Evolutionary conservation across 2,888 invertebrate species (phyloP), one percentile per base, ranked within the genome.

Genomic region (Mythimna lalbum): DNA sequence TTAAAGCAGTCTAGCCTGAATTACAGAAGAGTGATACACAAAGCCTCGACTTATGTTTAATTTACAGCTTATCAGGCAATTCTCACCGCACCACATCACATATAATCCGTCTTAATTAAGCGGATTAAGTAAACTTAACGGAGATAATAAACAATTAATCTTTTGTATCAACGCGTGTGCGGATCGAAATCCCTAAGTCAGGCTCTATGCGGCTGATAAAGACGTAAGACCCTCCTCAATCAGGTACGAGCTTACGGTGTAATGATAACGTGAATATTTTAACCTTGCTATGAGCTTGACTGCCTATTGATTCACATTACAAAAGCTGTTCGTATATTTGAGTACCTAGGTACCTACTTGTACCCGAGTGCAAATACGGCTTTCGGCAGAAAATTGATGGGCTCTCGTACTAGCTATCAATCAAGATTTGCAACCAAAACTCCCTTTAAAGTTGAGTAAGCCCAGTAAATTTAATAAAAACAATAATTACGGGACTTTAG

Each of bases 391-490:
- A 90, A 92, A 94, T 93, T 93, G 92, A 94, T 94, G 90, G 90
- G 88, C 85, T 83, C 87, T 87, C 90, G 93, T 90, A 89, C 89
- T 84, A 89, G 90, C 93, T 90, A 94, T 94, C 93, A 94, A 94
- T 94, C 94, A 94, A 93, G 93, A 93, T 94, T 93, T 92, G 90
- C 88, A 90, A 87, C 90, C 90, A 87, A 89, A 90, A 89, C 88
- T 89, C 89, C 88, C 84, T 89, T 86, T 87, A 88, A 80, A 92
- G 89, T 91, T 89, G 87, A 88, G 87, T 90, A 90, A 92, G 89
- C 90, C 84, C 73, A 85, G 88, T 87, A 90, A 92, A 94, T 94
- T 93, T 90, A 94, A 94, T 93, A 92, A 93, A 93, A 93, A 93
- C 88, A 91, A 84, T 83, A 83, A 73, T 67, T 83, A 78, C 74